Evolutionary conservation across 1,140 invertebrate species (phyloP), one percentile per base, ranked within the genome.

Genomic region (Portunus trituberculatus): DNA sequence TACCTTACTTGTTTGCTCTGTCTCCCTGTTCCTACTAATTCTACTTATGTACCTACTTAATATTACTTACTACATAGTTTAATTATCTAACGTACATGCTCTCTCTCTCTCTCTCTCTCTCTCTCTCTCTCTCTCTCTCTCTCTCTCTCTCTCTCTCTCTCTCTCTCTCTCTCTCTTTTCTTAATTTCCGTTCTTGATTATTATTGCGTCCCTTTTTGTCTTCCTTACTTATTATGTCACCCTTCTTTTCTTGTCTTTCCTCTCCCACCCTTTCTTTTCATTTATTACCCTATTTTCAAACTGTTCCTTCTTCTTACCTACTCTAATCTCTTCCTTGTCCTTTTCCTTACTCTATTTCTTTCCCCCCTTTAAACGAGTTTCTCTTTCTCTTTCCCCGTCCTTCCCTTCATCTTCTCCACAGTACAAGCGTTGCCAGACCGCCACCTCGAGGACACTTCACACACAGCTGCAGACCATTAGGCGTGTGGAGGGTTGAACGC

Each of bases 341-440:
- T 83, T 59, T 82, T 91, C 32, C 31, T 20, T 48, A 25, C 29
- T 45, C n/a, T 90, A 1, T 94, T 3, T n/a, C 93, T 31, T 67
- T 46, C 25, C 48, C 20, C 52, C 29, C 87, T 28, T 82, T 12
- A 39, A 16, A 31, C 20, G 10, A 20, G 29, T 76, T 76, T 14
- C 67, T 25, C 31, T n/a, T 32, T 92, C 25, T 12, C 89, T 46
- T 25, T 31, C 29, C 89, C 52, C 45, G 59, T 31, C 16, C 52
- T 4, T 52, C 46, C 52, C 48, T 12, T 83, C 39, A 25, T n/a
- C 39, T 2, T n/a, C 29, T 88, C 92, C 25, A 28, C 8, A n/a
- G 52, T 76, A 91, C n/a, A 67, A 91, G 90, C 76, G 90, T 91
- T 91, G 76, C 90, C 89, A 91, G 20, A 91, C 76, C 52, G 29